Evolutionary conservation across 2,888 invertebrate genomes (phyloP).

Genomic region (Cheilosia soror): DNA sequence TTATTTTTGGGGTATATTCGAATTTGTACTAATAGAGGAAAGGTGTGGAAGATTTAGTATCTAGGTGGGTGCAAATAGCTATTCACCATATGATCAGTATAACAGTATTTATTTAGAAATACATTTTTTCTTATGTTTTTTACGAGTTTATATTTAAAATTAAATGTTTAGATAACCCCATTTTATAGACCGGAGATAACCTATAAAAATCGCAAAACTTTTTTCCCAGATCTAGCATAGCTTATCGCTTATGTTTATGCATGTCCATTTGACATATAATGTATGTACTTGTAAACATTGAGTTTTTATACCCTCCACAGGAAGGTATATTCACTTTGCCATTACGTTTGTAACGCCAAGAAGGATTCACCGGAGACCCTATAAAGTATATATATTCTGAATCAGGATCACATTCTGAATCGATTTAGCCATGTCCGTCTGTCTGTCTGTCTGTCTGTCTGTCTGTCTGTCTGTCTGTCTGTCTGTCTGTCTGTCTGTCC

Average conservation of each 20-base stretch:
- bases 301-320: too few species aligned
- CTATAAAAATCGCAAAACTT: background rate
- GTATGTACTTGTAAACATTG: background rate
- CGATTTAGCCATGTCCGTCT: too few species aligned
- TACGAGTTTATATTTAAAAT: background rate
- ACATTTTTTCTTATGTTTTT: background rate
- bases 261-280: background rate
- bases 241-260: conserved; percentile 17
- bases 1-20: conserved; percentile 1
- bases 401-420: too few species aligned
- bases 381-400: too few species aligned
- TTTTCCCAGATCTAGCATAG: background rate
- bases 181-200: conserved; percentile 3
- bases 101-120: background rate
- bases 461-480: too few species aligned
- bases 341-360: too few species aligned
- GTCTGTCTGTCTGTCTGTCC: too few species aligned
- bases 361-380: too few species aligned
- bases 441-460: too few species aligned
- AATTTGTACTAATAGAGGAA: background rate
- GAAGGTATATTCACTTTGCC: too few species aligned
- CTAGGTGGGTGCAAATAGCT: background rate
- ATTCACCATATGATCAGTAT: background rate
- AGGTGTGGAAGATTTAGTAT: background rate
- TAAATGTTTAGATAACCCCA: conserved; percentile 23